Evolutionary conservation across 2,113 vertebrate species (phyloP), one percentile per base, ranked within the genome.

Genomic region (Andinoacara biseriatus): DNA sequence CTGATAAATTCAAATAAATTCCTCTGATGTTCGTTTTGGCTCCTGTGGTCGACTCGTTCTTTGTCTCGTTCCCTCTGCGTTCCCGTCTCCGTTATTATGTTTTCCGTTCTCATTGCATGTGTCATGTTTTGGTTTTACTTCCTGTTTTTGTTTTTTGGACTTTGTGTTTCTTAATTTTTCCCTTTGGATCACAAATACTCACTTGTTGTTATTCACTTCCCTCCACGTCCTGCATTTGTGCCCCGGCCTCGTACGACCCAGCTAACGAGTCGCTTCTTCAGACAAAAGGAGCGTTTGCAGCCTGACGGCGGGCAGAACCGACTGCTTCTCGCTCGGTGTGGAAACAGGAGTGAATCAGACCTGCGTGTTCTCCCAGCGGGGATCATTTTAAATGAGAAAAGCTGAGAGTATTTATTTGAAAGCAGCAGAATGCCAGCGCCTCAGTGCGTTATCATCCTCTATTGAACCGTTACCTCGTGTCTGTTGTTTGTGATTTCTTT

Each of bases 341-440:
- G 24, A 69, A 52, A 43, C 40, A 69, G 43, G 52, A 72, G 46
- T 31, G 20, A 52, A 52, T 72, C 43, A 0, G 49, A 18, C 49
- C 15, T 14, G 29, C 52, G 46, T 33, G 46, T 54, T 52, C 3
- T 54, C 26, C 46, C 26, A 72, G 67, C 67, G 11, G 46, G 67
- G 46, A n/a, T 72, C 26, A 33, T 72, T 54, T 54, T 72, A 54
- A 54, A 54, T 72, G 5, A 72, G 67, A 72, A 72, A 54, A 72
- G 26, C 67, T 72, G 46, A 31, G 43, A 72, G 13, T 72, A 69
- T 69, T 29, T 69, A 49, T 29, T 26, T 67, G 65, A 49, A 49
- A 49, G 5, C 20, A 38, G n/a, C 60, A 2, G 31, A 29, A 18
- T 67, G 22, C 22, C 22, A 18, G 40, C 26, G 38, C 43, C 63